Percentiles rank a stretch among this genome's conserved stretches.
phyloP scores from a whole-genome alignment of 1,140 invertebrate species.

The Drosophila parvula region DNA sequence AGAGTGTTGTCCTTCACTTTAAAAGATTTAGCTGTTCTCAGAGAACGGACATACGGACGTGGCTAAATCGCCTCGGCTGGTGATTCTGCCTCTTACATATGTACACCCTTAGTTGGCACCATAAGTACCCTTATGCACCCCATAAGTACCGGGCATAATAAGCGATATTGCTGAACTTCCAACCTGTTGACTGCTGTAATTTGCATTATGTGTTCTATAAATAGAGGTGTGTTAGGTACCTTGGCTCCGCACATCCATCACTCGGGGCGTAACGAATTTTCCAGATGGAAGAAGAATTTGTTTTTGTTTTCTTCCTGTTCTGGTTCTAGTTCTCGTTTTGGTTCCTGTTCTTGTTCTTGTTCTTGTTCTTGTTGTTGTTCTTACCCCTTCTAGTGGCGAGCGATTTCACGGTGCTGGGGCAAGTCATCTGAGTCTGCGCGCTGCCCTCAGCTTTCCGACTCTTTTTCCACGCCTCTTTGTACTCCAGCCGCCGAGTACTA shows the following conservation, averaged over 20 bases:
- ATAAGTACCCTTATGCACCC: too few relatives aligned
- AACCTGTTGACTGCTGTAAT: slow-evolving; percentile 36
- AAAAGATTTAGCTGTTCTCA: too few relatives aligned
- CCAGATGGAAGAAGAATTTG: slow-evolving; percentile 25
- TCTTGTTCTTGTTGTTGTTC: slow-evolving; percentile 1
- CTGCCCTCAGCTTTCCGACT: slow-evolving; percentile 45
- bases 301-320: slow-evolving; percentile 11
- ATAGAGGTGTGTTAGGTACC: slow-evolving; percentile 19
- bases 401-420: slow-evolving; percentile 13
- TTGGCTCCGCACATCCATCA: slow-evolving; percentile 8
- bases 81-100: not conserved
- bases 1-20: too few relatives aligned
- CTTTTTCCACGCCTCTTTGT: slow-evolving; percentile 27
- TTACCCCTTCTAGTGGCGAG: slow-evolving; percentile 8
- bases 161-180: slow-evolving; percentile 5
- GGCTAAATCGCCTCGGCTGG: not conserved
- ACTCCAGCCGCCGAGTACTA: slow-evolving; percentile 7
- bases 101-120: too few relatives aligned
- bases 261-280: slow-evolving; percentile 65
- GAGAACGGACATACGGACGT: too few relatives aligned
- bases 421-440: slow-evolving; percentile 58
- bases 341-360: not conserved
- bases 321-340: not conserved
- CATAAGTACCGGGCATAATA: not conserved
- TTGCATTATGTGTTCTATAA: slow-evolving; percentile 32